Base-by-base conservation (phyloP, 2,888 invertebrate species). In the Elysia crispata region DNA sequence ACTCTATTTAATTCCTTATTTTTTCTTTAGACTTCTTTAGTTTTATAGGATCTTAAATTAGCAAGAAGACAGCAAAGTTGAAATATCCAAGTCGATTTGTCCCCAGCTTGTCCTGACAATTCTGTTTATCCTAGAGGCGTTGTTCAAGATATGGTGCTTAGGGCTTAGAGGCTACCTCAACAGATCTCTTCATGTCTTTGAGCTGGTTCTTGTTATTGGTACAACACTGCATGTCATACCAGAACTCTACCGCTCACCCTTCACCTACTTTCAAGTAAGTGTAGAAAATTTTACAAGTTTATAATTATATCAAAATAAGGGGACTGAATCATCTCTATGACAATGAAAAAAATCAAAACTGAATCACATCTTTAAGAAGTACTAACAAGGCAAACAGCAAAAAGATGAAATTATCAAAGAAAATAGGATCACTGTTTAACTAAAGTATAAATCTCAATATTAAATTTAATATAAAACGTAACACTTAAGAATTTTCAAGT, bases 111-210 rank as follows among this genome's bases (percentile, higher is more conserved):
- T 96, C 0, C 99, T 99, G 91, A 99, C 99, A 0, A 94, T 97
- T 81, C 95, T 99, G 86, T 94, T 99, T 90, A 96, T 98, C 91
- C 93, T 98, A 83, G 99, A 99, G 93, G 97, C 97, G 0, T 91
- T 98, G 54, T 97, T 99, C 90, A 99, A 99, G 93, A 96, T 99
- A 86, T 98, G 98, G 95, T 99, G 99, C 90, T 94, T 99, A 74
- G 98, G 99, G 1, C 96, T 98, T 94, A 95, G 96, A 79, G 97
- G 97, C 18, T 99, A 99, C 91, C 97, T 97, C 93, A 96, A 97
- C 89, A 97, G 99, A 91, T 97, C 98, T 0, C 96, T 98, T 85
- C 98, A 99, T 92, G 99, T 99, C 92, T 99, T 99, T 93, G 99
- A 99, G 92, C 92, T 99, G 57, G 93, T 98, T 0, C 93, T 99